A percentile compares a stretch with the other conserved stretches of the same genome.
Evolutionary conservation across 2,797 vertebrate genomes (phyloP).

Genomic region (Micropoecilia bifurca): DNA sequence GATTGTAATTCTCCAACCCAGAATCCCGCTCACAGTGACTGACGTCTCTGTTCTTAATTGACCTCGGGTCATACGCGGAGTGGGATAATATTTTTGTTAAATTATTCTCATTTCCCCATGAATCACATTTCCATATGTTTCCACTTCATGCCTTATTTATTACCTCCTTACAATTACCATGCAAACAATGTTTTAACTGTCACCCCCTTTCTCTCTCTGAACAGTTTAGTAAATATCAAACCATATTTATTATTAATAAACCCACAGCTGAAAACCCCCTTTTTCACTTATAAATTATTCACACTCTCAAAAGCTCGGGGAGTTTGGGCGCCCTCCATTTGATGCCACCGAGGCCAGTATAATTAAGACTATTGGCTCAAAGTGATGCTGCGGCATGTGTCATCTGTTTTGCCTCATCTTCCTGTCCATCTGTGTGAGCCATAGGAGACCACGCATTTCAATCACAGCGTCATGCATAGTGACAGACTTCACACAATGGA

Average conservation of each 20-base stretch:
- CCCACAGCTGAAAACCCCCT: slow-evolving; percentile 70
- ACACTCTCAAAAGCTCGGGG: slow-evolving; percentile 72
- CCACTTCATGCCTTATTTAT: slow-evolving; percentile 84
- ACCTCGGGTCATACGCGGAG: slow-evolving; percentile 80
- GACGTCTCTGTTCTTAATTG: slow-evolving; percentile 81
- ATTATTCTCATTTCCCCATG: slow-evolving; percentile 82
- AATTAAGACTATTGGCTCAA: slow-evolving; percentile 73
- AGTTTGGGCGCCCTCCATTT: slow-evolving; percentile 66
- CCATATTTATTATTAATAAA: slow-evolving; percentile 85
- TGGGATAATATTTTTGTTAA: slow-evolving; percentile 85
- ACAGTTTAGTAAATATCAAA: slow-evolving; percentile 88
- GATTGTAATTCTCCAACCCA: slow-evolving; percentile 61
- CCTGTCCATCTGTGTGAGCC: slow-evolving; percentile 73
- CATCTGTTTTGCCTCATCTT: slow-evolving; percentile 55
- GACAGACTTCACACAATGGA: slow-evolving; percentile 75
- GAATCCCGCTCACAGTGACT: slow-evolving; percentile 53
- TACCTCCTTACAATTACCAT: slow-evolving; percentile 81
- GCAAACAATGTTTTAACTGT: slow-evolving; percentile 81
- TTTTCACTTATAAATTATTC: slow-evolving; percentile 80
- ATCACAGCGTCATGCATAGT: slow-evolving; percentile 58
- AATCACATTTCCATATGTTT: slow-evolving; percentile 83
- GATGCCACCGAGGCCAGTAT: slow-evolving; percentile 70
- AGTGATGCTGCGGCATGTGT: slow-evolving; percentile 50
- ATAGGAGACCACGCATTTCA: slow-evolving; percentile 73
- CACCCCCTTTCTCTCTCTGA: slow-evolving; percentile 74